phyloP scores from a whole-genome alignment of 2,797 vertebrate species.

The Babyrousa celebensis region DNA sequence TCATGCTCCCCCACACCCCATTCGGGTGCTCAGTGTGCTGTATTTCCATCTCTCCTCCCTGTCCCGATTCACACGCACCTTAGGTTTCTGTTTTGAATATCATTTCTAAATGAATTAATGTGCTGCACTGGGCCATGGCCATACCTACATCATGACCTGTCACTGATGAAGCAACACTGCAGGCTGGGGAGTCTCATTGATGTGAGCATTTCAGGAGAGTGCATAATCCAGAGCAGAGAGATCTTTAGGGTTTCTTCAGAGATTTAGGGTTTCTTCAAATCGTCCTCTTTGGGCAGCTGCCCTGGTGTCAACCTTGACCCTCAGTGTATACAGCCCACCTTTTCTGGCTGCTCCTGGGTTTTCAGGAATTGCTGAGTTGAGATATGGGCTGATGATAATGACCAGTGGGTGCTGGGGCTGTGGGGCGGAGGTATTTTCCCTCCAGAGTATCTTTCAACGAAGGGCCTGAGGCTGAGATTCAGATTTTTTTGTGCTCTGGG shows the following conservation, averaged over 20 bases:
- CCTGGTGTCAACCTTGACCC: neutral
- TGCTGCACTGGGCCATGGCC: neutral
- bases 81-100: conserved; percentile 20
- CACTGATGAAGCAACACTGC: neutral
- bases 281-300: neutral
- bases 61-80: neutral
- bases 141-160: neutral
- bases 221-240: neutral
- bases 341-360: neutral
- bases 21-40: neutral
- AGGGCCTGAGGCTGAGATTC: conserved; percentile 74
- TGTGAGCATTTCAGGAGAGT: neutral
- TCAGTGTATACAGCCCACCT: neutral
- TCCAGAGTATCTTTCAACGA: conserved; percentile 2
- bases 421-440: neutral
- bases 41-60: neutral
- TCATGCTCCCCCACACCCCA: accelerated
- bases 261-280: neutral
- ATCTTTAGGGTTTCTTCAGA: neutral
- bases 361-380: neutral
- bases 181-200: too few relatives aligned
- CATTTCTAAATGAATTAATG: neutral
- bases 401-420: neutral
- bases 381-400: neutral
- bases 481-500: conserved; percentile 70